Evolutionary conservation across 2,113 vertebrate species (phyloP), one percentile per base, ranked within the genome.

Genomic region (Thunnus thynnus): DNA sequence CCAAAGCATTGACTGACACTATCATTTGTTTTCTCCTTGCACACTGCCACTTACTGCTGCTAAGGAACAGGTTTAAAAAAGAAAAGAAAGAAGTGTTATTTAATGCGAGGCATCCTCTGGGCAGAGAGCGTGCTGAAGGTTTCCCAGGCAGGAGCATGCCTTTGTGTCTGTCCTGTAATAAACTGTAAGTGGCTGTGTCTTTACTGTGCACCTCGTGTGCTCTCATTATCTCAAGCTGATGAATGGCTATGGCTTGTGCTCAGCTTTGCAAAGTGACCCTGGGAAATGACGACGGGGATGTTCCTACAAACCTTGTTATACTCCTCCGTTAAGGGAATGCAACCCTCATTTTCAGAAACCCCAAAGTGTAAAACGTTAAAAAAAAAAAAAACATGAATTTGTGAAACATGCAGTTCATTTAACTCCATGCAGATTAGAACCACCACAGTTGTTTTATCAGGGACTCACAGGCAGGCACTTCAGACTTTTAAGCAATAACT

Each of bases 191-290:
- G 86, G 61, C 47, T 75, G 72, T 80, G 86, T 91, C 84, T 92
- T 87, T 80, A 82, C 84, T 62, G 83, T 80, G 79, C 89, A 84
- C 86, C 85, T 90, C 22, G 58, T 79, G 69, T 88, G 93, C 90
- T 94, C 94, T 94, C 93, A 94, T 95, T 95, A 95, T 88, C 92
- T 94, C 92, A 92, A 71, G 55, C 80, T 94, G 94, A 95, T 95
- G 89, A 93, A 94, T 94, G 83, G 82, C 80, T 71, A 47, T 83
- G 79, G 76, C 83, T 89, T 69, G 70, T 78, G 89, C 80, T 89
- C 79, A 9, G 64, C 74, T 89, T 89, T 86, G 84, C 90, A 93
- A 94, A 94, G 92, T 94, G 92, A 95, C 93, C 93, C 91, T 89
- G 89, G 80, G 86, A 92, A 91, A 90, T 93, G 88, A 89, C 78